Evolutionary conservation across 2,888 invertebrate genomes (phyloP).

Genomic region (Agrypnus murinus): DNA sequence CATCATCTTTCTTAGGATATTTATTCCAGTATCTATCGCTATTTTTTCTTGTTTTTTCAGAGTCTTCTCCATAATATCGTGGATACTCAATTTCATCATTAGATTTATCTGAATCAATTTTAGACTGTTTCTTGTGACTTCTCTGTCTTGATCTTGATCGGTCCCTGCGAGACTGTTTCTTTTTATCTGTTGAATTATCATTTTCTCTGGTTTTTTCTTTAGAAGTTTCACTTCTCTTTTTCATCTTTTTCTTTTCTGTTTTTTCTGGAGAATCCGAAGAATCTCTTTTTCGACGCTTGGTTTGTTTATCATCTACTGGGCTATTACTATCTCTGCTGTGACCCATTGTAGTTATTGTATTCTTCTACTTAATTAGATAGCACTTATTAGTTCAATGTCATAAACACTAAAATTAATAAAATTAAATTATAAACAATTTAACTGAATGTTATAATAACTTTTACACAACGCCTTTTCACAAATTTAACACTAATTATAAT

Average conservation of each 20-base stretch:
- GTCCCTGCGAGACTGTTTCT: slow-evolving; percentile 37
- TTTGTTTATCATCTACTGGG: background rate
- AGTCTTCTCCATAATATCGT: slow-evolving; percentile 67
- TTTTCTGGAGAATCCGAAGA: slow-evolving; percentile 19
- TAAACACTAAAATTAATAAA: too few relatives aligned
- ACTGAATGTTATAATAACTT: too few relatives aligned
- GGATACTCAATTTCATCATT: slow-evolving; percentile 53
- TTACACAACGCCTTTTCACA: too few relatives aligned
- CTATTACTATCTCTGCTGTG: background rate
- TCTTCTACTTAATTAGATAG: too few relatives aligned
- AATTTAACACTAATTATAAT: too few relatives aligned
- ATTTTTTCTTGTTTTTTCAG: slow-evolving; percentile 60
- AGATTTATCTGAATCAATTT: slow-evolving; percentile 50
- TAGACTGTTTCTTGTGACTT: slow-evolving; percentile 42
- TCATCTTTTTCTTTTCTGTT: background rate
- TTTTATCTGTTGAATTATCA: slow-evolving; percentile 4
- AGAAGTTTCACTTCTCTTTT: background rate
- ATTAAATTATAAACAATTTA: too few relatives aligned
- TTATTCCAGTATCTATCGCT: slow-evolving; percentile 69
- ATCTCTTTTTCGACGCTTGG: background rate
- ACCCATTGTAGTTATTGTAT: background rate
- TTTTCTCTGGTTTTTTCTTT: background rate
- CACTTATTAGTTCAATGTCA: too few relatives aligned
- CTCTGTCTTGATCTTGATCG: slow-evolving; percentile 46
- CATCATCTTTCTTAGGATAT: slow-evolving; percentile 67